Conservation (phyloP, 2,113 vertebrate genomes). For the Meleagris gallopavo region DNA sequence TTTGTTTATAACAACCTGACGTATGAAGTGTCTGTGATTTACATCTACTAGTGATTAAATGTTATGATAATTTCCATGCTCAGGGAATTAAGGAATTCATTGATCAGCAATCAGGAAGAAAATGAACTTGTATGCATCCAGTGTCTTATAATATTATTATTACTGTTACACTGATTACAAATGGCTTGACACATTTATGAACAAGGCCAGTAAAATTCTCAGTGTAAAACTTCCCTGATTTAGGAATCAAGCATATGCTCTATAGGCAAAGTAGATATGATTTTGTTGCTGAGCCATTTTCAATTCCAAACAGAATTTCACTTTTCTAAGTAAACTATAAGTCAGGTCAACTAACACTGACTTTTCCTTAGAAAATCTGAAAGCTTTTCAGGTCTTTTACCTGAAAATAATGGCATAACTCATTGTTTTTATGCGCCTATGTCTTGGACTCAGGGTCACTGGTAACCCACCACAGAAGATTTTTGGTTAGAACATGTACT, state of each 20-base stretch:
- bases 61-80: neutral
- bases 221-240: neutral
- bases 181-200: neutral
- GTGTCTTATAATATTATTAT: neutral
- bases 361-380: neutral
- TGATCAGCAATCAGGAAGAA: neutral
- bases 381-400: neutral
- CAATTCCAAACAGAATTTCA: neutral
- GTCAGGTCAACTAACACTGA: neutral
- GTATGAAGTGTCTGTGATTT: neutral
- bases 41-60: neutral
- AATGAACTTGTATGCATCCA: neutral
- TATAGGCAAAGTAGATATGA: neutral
- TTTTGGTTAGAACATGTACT: neutral
- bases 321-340: neutral
- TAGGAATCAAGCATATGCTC: neutral
- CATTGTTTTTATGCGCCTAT: neutral
- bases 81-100: neutral
- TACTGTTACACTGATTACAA: neutral
- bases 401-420: neutral
- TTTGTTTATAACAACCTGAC: neutral
- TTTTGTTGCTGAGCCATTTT: neutral
- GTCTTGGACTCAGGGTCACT: neutral
- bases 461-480: neutral
- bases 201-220: neutral